Evolutionary conservation across 2,888 invertebrate genomes (phyloP), one percentile per base, ranked within the genome.

Genomic region (Scaptomyza flava): DNA sequence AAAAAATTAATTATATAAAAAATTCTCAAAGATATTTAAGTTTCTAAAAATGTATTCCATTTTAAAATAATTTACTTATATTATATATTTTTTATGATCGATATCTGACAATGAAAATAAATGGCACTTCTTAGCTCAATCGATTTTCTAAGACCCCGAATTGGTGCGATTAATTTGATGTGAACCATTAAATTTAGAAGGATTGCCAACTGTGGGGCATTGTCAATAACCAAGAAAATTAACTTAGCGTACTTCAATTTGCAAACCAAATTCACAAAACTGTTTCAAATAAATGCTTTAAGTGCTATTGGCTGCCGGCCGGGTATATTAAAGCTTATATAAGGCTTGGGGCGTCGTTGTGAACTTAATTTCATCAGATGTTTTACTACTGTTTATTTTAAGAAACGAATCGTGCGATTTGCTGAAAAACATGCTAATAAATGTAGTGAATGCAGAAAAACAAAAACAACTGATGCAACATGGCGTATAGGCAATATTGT

Each of bases 341-440:
- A 20, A 11, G 7, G 34, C 17, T 42, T 20, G 31, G 7, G 38
- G 30, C 51, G 51, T 30, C 46, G 8, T 14, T 48, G 36, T 8
- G 17, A 30, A n/a, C 20, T 14, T 33, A 17, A 53, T 57, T 57
- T 43, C 45, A 33, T 52, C 38, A 59, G 30, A 60, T 60, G 33
- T 57, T 43, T 53, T 33, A 50, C 38, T 42, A 20, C 42, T 47
- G 46, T 17, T 31, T 54, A 61, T 71, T 66, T 65, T 34, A 58
- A 66, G 66, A 58, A 33, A 23, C 12, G 31, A 76, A 54, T 58
- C 46, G 73, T 67, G 61, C 23, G 12, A 38, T 50, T 38, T 43
- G 8, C 41, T n/a, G 9, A 42, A 60, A 33, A 20, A 9, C 6
- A 23, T 33, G 23, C 11, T 33, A 7, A 38, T 23, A 34, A 30